A percentile compares a stretch with the other conserved stretches of the same genome.
Conservation (phyloP, 2,797 vertebrate species). For the Hemitrygon akajei region DNA sequence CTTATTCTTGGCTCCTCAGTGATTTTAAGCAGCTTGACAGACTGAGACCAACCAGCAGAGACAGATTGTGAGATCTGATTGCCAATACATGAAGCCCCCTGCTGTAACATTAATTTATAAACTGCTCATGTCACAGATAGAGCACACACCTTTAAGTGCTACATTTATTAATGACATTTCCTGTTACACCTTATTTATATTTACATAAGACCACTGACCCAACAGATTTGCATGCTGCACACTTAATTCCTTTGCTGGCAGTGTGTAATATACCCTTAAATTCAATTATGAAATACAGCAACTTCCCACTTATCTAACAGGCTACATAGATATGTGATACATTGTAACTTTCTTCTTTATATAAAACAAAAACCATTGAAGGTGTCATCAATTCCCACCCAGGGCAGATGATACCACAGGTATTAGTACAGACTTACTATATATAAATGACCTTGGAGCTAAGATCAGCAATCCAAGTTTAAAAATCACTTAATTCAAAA, state of each 20-base stretch:
- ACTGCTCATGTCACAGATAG: neutral
- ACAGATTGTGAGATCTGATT: neutral
- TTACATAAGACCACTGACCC: neutral
- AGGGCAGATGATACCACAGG: neutral
- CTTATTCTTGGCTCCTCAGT: neutral
- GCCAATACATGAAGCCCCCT: neutral
- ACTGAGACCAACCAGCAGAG: neutral
- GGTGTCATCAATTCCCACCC: neutral
- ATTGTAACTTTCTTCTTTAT: no score
- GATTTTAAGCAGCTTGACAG: neutral
- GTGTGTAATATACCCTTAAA: neutral
- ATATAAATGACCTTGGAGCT: neutral
- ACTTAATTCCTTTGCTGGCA: neutral
- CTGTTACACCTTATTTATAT: neutral
- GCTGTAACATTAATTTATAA: neutral
- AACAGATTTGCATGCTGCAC: neutral
- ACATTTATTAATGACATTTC: neutral
- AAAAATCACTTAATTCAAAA: neutral
- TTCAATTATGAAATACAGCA: neutral
- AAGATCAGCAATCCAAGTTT: neutral
- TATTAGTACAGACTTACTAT: neutral
- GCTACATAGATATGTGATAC: no score
- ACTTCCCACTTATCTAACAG: neutral
- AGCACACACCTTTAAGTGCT: neutral
- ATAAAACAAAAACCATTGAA: neutral